Percentiles rank a stretch among this genome's conserved stretches.
phyloP scores from a whole-genome alignment of 2,113 vertebrate species.

The Neomonachus schauinslandi region DNA sequence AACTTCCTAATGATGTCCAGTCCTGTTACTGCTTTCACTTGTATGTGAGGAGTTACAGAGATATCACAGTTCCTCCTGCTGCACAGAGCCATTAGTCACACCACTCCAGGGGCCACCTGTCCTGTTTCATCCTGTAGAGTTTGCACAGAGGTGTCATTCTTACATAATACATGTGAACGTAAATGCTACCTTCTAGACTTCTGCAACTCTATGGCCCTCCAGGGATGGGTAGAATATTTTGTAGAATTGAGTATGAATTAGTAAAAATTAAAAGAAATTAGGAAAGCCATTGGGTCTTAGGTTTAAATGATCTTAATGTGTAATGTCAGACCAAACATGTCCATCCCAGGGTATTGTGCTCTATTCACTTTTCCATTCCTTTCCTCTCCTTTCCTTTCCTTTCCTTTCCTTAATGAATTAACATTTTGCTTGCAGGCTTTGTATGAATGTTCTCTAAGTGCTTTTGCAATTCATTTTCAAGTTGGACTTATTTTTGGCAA shows the following conservation, averaged over 20 bases:
- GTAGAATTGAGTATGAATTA: background rate
- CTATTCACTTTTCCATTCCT: background rate
- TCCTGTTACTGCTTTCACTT: background rate
- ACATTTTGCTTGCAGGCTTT: constrained; percentile 33
- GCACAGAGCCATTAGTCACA: background rate
- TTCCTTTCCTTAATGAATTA: background rate
- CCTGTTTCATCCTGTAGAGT: background rate
- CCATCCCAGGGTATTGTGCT: background rate
- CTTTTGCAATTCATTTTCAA: constrained; percentile 40
- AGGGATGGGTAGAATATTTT: background rate
- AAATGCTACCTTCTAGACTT: background rate
- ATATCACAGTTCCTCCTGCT: background rate
- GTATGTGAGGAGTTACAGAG: background rate
- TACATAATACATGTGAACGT: background rate
- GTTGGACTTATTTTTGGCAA: constrained; percentile 25
- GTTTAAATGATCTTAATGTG: background rate
- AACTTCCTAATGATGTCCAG: background rate
- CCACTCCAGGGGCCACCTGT: background rate
- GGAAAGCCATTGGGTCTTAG: constrained; percentile 15
- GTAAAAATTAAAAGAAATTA: constrained; percentile 43
- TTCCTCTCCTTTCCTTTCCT: background rate
- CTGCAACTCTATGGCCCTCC: background rate
- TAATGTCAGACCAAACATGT: background rate
- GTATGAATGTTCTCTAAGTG: background rate
- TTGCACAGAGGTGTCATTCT: background rate